Evolutionary conservation across 2,888 invertebrate genomes (phyloP).

Genomic region (Sinhomidia bicolor): DNA sequence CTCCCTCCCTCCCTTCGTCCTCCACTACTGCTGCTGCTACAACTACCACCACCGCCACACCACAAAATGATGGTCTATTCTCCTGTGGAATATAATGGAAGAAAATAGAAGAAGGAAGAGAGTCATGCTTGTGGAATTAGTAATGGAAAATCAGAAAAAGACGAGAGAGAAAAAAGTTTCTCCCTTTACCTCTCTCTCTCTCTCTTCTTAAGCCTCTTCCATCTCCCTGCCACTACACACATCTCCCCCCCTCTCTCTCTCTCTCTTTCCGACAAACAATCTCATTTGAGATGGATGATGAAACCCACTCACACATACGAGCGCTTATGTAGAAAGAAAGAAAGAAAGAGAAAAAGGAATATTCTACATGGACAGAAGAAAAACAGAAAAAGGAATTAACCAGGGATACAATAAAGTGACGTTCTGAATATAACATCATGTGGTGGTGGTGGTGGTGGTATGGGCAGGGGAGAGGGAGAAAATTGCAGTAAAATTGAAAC

Average conservation of each 20-base stretch:
- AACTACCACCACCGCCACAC: not conserved
- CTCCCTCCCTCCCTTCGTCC: not conserved
- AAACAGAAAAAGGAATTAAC: constrained; percentile 65
- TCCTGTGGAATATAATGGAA: constrained; percentile 32
- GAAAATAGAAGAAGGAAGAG: constrained; percentile 35
- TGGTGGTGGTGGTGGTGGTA: constrained; percentile 44
- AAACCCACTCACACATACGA: not conserved
- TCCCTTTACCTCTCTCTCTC: not conserved
- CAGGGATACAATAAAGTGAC: constrained; percentile 60
- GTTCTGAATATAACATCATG: constrained; percentile 64
- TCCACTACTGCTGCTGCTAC: not conserved
- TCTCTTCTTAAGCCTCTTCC: constrained; percentile 42
- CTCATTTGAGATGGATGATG: constrained; percentile 68
- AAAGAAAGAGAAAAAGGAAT: no score
- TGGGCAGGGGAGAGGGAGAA: constrained; percentile 49
- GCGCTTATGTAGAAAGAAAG: no score
- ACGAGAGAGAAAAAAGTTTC: constrained; percentile 55
- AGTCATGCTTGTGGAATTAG: constrained; percentile 62
- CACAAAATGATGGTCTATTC: constrained; percentile 42
- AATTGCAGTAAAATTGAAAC: constrained; percentile 66
- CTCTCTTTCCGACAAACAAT: constrained; percentile 33
- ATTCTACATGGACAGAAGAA: constrained; percentile 39
- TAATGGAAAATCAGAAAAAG: constrained; percentile 66
- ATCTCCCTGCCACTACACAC: constrained; percentile 30
- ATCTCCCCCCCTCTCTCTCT: not conserved